Evolutionary conservation across 23 tunicate species (phyloP).

Genomic region (Aplidium turbinatum): DNA sequence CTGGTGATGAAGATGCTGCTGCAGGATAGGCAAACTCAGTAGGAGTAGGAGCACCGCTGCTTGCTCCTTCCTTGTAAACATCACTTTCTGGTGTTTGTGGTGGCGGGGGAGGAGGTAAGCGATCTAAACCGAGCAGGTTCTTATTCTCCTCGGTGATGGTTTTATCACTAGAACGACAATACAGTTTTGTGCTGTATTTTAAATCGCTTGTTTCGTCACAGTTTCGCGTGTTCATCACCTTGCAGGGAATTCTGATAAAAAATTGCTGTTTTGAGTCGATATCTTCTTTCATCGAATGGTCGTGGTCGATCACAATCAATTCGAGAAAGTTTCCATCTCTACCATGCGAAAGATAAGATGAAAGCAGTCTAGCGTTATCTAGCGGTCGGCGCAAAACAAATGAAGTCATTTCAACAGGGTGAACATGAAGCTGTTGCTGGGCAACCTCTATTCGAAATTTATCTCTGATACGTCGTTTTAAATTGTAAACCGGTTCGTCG

Average conservation of each 20-base stretch:
- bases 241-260: slow-evolving; percentile 43
- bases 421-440: slow-evolving; percentile 57
- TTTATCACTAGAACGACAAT: background rate
- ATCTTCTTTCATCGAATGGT: slow-evolving; percentile 13
- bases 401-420: slow-evolving; percentile 69
- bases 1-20: background rate
- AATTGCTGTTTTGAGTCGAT: too few relatives aligned
- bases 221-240: slow-evolving; percentile 21
- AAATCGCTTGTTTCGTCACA: background rate
- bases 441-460: slow-evolving; percentile 69
- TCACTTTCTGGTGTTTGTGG: slow-evolving; percentile 65
- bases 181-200: background rate
- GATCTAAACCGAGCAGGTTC: background rate
- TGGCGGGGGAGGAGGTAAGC: slow-evolving; percentile 56
- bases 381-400: slow-evolving; percentile 52
- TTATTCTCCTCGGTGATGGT: background rate
- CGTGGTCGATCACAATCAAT: slow-evolving; percentile 27
- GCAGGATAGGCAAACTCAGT: background rate
- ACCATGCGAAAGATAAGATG: slow-evolving; percentile 50
- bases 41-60: background rate
- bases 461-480: slow-evolving; percentile 61
- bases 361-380: slow-evolving; percentile 48
- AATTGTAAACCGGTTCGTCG: slow-evolving; percentile 48
- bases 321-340: slow-evolving; percentile 55
- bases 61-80: background rate